Evolutionary conservation across 1,140 invertebrate genomes (phyloP), one percentile per base, ranked within the genome.

Genomic region (Brachionus rubens): DNA sequence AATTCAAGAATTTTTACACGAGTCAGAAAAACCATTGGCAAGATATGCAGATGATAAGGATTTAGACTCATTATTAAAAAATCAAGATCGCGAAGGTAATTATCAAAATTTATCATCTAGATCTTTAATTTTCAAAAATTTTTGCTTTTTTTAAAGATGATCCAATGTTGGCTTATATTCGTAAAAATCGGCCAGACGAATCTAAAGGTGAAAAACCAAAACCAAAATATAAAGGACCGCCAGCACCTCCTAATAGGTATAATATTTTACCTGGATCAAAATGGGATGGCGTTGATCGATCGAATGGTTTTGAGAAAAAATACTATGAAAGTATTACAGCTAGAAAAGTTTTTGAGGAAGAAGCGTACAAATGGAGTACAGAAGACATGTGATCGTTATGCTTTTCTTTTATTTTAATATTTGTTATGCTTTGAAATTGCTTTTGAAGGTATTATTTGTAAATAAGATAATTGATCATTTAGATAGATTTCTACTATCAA

Each of bases 211-310:
- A 79, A 46, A 78, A 79, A 43, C 24, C 85, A 30, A 80, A 81
- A 83, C 92, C 91, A 16, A 84, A 84, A 16, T 96, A 94, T 81
- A 87, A 90, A 80, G 93, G 93, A 2, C 88, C 89, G 28, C 77
- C 80, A 7, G 91, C 87, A 79, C 84, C 87, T 43, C 90, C 91
- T 43, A 92, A 92, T 16, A 19, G 75, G 9, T 98, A 91, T 86
- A 88, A 89, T 43, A 95, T 99, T 76, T 84, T 86, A 56, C 96
- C 96, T 0, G 96, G 96, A 0, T 91, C 94, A 84, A 86, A 94
- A 41, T 99, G 96, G 96, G 96, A 99, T 84, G 96, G 96, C 1
- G 95, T 99, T 0, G 93, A 99, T 81, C 85, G 96, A 24, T 97
- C 94, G 3, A 98, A 92, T 86, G 96, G 96, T 0, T 98, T 95